phyloP scores from a whole-genome alignment of 1,140 invertebrate genomes.

The Ceratina calcarata region DNA sequence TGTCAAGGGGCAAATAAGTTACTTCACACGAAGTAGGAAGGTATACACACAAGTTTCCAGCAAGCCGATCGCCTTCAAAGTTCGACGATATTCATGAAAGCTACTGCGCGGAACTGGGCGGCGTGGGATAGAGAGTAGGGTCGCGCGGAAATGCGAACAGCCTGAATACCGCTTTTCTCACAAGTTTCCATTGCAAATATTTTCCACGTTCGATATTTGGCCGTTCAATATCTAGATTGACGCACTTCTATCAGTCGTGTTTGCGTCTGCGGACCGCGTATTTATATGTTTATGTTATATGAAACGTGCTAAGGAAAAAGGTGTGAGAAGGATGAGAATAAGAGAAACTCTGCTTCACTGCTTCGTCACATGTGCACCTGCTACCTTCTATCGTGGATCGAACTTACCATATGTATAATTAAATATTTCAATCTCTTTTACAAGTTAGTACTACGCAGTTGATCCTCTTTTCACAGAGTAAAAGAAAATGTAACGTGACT shows the following conservation, averaged over 20 bases:
- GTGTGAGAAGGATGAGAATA: background rate
- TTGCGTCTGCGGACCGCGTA: conserved; percentile 31
- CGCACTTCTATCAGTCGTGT: conserved; percentile 20
- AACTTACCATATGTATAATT: too few relatives aligned
- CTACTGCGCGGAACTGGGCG: background rate
- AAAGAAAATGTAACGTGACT: too few relatives aligned
- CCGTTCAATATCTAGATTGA: conserved; percentile 42
- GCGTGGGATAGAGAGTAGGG: background rate
- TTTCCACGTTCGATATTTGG: conserved; percentile 52
- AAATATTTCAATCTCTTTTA: too few relatives aligned
- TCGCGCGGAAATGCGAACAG: conserved; percentile 49
- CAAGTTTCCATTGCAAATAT: conserved; percentile 54
- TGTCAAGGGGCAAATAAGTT: background rate
- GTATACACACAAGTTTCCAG: conserved; percentile 19
- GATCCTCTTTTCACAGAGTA: too few relatives aligned
- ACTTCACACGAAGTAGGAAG: conserved; percentile 18
- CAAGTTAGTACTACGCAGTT: too few relatives aligned
- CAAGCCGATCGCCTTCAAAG: conserved; percentile 26
- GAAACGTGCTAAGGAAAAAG: background rate
- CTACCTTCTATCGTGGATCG: too few relatives aligned
- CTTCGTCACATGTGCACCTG: too few relatives aligned
- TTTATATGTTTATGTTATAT: conserved; percentile 3
- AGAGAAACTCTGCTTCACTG: background rate
- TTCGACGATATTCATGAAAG: conserved; percentile 49
- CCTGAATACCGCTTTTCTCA: conserved; percentile 38